These are phyloP conservation scores for Varanus salvator DNA, from an alignment of 2,113 vertebrate species.

Conservation along the genomic window DNA sequence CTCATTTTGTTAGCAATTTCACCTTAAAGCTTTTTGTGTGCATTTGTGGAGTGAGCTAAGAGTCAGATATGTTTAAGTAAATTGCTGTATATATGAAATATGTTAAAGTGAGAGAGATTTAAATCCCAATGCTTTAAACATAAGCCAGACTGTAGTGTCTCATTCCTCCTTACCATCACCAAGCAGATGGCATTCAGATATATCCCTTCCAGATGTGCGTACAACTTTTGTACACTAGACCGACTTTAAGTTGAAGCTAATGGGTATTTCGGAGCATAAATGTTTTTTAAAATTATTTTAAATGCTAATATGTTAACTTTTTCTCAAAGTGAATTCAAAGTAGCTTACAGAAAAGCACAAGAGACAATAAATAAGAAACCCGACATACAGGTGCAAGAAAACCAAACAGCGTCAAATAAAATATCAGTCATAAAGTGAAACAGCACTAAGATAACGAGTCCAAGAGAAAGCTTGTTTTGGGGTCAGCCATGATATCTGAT, in stretches of 20 bases:
- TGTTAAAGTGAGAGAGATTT: neutral
- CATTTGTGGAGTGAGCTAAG: neutral
- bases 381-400: neutral
- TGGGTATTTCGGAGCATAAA: neutral
- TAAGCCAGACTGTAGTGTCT: neutral
- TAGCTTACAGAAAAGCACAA: neutral
- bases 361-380: neutral
- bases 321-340: neutral
- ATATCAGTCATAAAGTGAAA: neutral
- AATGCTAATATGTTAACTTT: neutral
- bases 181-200: neutral
- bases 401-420: neutral
- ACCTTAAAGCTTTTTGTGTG: slow-evolving; percentile 1
- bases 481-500: neutral
- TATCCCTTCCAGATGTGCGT: neutral
- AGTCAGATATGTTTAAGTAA: neutral
- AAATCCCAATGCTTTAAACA: neutral
- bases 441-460: neutral
- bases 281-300: neutral
- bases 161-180: neutral
- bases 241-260: neutral
- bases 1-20: neutral
- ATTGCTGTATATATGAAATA: neutral
- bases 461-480: neutral
- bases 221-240: neutral